Evolutionary conservation across 1,140 invertebrate species (phyloP).

Genomic region (Aphaenogaster floridana): DNA sequence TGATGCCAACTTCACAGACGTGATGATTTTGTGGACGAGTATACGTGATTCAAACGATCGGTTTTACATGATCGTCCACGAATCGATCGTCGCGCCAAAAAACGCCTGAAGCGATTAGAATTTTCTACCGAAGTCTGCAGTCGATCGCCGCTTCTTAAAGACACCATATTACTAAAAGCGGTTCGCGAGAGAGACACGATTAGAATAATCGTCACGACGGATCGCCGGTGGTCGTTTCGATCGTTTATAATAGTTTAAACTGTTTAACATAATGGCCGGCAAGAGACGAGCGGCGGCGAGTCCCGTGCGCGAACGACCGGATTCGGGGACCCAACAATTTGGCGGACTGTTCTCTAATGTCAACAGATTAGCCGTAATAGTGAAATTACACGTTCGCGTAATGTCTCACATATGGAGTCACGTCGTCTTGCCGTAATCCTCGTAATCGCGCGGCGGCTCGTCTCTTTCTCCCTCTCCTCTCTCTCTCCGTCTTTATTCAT

Average conservation of each 20-base stretch:
- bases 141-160: slow-evolving; percentile 62
- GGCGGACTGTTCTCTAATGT: slow-evolving; percentile 83
- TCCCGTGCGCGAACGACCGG: slow-evolving; percentile 42
- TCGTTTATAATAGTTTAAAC: slow-evolving; percentile 80
- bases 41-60: background rate
- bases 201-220: slow-evolving; percentile 77
- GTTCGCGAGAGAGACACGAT: slow-evolving; percentile 77
- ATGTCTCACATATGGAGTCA: slow-evolving; percentile 78
- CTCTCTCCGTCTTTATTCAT: background rate
- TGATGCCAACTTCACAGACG: too few relatives aligned
- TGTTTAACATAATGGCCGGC: slow-evolving; percentile 84
- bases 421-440: slow-evolving; percentile 78
- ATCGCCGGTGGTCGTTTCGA: slow-evolving; percentile 62
- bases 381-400: slow-evolving; percentile 86
- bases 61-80: slow-evolving; percentile 61
- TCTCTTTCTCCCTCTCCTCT: slow-evolving; percentile 4
- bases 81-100: slow-evolving; percentile 59
- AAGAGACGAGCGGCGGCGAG: slow-evolving; percentile 58
- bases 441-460: slow-evolving; percentile 72
- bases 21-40: background rate
- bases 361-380: slow-evolving; percentile 87
- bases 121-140: slow-evolving; percentile 21
- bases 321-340: slow-evolving; percentile 80
- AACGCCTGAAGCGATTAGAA: slow-evolving; percentile 46
- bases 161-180: slow-evolving; percentile 57